Conservation (phyloP, 1,140 invertebrate genomes). For the Diachasmimorpha longicaudata region DNA sequence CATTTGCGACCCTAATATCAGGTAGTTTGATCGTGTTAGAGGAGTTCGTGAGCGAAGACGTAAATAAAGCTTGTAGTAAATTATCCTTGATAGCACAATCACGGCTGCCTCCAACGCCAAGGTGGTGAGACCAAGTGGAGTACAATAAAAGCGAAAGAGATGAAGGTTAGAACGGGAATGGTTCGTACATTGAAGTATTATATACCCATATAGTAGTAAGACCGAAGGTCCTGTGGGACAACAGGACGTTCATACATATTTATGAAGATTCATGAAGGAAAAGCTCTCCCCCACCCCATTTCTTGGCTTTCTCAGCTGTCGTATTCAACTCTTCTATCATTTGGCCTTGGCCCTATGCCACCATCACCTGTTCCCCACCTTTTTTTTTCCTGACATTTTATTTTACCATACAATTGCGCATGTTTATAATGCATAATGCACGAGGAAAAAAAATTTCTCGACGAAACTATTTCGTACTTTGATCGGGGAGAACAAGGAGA, state of each 20-base stretch:
- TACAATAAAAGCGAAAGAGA: conserved; percentile 15
- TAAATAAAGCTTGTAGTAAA: conserved; percentile 28
- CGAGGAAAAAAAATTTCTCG: too few species aligned
- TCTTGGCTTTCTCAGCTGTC: conserved; percentile 6
- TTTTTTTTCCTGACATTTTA: conserved; percentile 13
- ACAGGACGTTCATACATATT: conserved; percentile 50
- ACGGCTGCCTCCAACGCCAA: conserved; percentile 16
- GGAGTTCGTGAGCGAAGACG: conserved; percentile 1
- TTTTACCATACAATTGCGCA: conserved; percentile 1
- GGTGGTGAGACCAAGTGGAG: conserved; percentile 7
- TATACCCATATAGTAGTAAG: conserved; percentile 7
- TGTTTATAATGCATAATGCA: background rate
- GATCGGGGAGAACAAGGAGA: too few species aligned
- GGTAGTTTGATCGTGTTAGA: conserved; percentile 11
- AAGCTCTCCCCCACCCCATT: conserved; percentile 22
- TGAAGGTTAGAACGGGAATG: background rate
- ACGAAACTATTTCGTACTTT: too few species aligned
- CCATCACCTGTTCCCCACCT: conserved; percentile 42
- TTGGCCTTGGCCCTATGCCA: conserved; percentile 44
- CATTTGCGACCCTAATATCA: conserved; percentile 6
- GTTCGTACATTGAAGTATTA: background rate
- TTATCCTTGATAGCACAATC: conserved; percentile 28
- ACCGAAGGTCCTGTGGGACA: conserved; percentile 33
- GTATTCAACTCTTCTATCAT: conserved; percentile 35
- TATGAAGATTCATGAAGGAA: conserved; percentile 51